Percentiles rank a stretch among this genome's conserved stretches.
Evolutionary conservation across 1,140 invertebrate species (phyloP).

Genomic region (Hermetia illucens): DNA sequence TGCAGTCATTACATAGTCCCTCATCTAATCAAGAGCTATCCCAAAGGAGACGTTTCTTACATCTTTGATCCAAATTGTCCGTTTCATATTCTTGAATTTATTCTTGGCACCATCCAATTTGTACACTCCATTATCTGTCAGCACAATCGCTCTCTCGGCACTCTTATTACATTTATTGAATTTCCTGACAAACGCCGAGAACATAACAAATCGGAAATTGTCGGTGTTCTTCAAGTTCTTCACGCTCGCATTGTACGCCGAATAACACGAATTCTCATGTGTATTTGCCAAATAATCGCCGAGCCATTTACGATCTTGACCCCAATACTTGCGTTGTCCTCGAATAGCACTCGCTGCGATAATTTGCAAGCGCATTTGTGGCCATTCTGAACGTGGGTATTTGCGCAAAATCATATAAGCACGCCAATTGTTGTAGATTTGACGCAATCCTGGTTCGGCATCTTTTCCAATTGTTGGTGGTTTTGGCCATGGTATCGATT

Average conservation of each 20-base stretch:
- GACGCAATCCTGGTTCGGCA: conserved; percentile 33
- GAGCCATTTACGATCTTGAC: conserved; percentile 70
- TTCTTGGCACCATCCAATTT: conserved; percentile 70
- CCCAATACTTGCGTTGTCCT: conserved; percentile 65
- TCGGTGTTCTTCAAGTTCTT: conserved; percentile 57
- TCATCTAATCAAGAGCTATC: conserved; percentile 1
- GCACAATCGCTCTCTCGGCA: conserved; percentile 71
- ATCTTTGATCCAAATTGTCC: conserved; percentile 64
- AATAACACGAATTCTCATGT: conserved; percentile 60
- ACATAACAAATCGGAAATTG: conserved; percentile 46
- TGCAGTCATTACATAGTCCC: neutral
- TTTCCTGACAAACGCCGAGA: conserved; percentile 46
- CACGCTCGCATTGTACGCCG: conserved; percentile 53
- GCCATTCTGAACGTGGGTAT: conserved; percentile 73
- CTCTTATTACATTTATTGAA: conserved; percentile 70
- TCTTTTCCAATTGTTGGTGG: conserved; percentile 50
- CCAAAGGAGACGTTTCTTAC: conserved; percentile 32
- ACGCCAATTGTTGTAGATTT: conserved; percentile 58
- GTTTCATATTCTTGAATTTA: conserved; percentile 78
- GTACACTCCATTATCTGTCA: conserved; percentile 79
- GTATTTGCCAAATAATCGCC: conserved; percentile 77
- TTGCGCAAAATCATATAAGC: conserved; percentile 72
- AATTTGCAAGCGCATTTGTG: conserved; percentile 67
- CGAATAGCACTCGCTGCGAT: conserved; percentile 62
- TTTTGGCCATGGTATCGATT: conserved; percentile 63